Evolutionary conservation across 2,113 vertebrate species (phyloP).

Genomic region (Hydropotes inermis): DNA sequence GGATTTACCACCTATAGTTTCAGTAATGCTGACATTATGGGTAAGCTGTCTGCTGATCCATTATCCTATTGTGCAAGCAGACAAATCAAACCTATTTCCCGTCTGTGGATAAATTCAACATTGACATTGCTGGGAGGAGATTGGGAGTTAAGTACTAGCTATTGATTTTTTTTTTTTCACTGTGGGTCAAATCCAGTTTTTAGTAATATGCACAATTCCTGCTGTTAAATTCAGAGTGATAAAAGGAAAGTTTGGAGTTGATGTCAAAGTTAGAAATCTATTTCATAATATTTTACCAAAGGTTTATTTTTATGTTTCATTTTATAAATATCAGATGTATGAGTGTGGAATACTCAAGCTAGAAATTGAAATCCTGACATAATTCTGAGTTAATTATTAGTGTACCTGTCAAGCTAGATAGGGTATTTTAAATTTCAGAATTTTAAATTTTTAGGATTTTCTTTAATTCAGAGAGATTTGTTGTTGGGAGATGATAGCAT

Average conservation of each 20-base stretch:
- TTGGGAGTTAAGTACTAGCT: conserved; percentile 23
- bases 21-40: conserved; percentile 47
- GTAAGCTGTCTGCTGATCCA: conserved; percentile 24
- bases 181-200: conserved; percentile 27
- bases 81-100: conserved; percentile 41
- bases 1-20: conserved; percentile 45
- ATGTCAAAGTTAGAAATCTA: conserved; percentile 7
- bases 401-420: neutral
- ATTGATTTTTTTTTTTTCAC: conserved; percentile 33
- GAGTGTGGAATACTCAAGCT: neutral
- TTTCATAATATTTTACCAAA: conserved; percentile 31
- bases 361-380: conserved; percentile 12
- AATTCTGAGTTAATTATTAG: neutral
- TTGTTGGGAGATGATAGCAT: neutral
- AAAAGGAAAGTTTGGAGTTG: conserved; percentile 43
- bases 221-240: conserved; percentile 32
- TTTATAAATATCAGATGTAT: neutral
- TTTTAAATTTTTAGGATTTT: neutral
- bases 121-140: conserved; percentile 39
- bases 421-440: conserved; percentile 3
- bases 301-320: conserved; percentile 34
- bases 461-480: neutral
- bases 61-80: conserved; percentile 33
- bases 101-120: conserved; percentile 50
- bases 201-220: conserved; percentile 27